Base-by-base conservation (phyloP, 2,113 vertebrate genomes). In the Hippocampus abdominalis region DNA sequence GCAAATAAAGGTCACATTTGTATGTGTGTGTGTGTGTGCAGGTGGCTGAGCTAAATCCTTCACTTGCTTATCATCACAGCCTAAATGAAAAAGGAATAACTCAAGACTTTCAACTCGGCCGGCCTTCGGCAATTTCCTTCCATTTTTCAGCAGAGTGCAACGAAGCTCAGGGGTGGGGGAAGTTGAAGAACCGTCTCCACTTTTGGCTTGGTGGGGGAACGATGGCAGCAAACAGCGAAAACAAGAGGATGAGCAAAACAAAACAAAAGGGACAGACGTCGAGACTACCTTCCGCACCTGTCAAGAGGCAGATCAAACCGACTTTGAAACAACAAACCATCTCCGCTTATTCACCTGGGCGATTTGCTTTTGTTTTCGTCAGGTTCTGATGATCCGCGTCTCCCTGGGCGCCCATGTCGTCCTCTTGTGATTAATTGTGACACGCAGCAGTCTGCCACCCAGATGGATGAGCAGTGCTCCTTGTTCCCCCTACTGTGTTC, bases 401-500 rank as follows among this genome's bases (percentile, higher is more conserved):
- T 72, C 39, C 57, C 3, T 56, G 48, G 62, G 56, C 13, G 40
- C 57, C 32, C 32, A 1, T 48, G 25, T 48, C 68, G 18, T 53
- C 64, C 59, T 60, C 70, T 66, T 20, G 68, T 66, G 60, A 66
- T 78, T 23, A 42, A 16, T 53, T 59, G 23, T 56, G 77, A 81
- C 74, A 75, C 70, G 66, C 56, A 54, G 67, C 40, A 61, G 68
- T 80, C 57, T 79, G 79, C 10, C 48, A 63, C 27, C 81, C 86
- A 87, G 85, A 87, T 87, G 84, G 84, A 86, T 39, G 23, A 68
- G 62, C 77, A 61, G 74, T 2, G 13, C 70, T 83, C 80, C 76
- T 72, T 70, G 68, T 73, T 62, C 9, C 2, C 25, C 44, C 60
- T 60, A 66, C 71, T 60, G 64, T 48, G 59, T 20, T 42, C 61